These are phyloP conservation scores for Pelmatolapia mariae DNA, from an alignment of 2,113 vertebrate genomes.

Conservation along the genomic window DNA sequence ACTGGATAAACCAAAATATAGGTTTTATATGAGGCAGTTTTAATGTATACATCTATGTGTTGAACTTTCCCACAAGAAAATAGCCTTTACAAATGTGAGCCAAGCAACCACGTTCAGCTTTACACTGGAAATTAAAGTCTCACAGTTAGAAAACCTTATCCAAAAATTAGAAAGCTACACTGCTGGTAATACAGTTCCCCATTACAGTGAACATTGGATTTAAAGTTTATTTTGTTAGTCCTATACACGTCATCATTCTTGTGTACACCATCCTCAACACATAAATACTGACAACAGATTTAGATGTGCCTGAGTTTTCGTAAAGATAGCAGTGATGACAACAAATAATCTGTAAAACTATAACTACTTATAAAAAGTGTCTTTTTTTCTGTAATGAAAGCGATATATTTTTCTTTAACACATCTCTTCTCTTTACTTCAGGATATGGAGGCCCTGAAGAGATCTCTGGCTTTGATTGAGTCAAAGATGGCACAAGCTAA, in stretches of 20 bases:
- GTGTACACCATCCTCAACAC: background rate
- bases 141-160: background rate
- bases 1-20: background rate
- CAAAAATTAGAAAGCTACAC: background rate
- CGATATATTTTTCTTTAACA: background rate
- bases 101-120: background rate
- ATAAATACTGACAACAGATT: background rate
- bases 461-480: constrained; percentile 90
- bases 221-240: background rate
- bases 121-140: background rate
- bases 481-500: constrained; percentile 94
- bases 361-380: background rate
- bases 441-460: constrained; percentile 97
- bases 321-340: background rate
- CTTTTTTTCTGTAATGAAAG: background rate
- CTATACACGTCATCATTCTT: background rate
- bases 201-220: background rate
- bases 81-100: background rate
- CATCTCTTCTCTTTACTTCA: constrained; percentile 62
- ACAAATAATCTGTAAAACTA: background rate
- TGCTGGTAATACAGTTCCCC: background rate
- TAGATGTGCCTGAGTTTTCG: background rate
- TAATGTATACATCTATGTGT: background rate
- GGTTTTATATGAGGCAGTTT: background rate
- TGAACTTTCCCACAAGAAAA: background rate